Conservation (phyloP, 2,797 vertebrate genomes). For the Chiloscyllium punctatum region DNA sequence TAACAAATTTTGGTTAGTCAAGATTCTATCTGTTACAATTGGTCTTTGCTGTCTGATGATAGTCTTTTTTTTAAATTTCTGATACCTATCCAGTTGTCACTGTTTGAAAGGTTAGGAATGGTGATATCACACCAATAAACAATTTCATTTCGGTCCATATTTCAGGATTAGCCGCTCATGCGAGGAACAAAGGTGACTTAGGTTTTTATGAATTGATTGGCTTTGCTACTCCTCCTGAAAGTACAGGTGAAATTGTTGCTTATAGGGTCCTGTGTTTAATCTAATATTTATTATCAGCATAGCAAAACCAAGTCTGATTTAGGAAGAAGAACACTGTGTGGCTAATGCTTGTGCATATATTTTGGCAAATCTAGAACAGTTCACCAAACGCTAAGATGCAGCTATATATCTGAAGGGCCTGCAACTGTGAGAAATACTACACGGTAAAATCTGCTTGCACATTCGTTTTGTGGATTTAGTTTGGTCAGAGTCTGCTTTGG, state of each 20-base stretch:
- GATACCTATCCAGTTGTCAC: neutral
- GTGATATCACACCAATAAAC: neutral
- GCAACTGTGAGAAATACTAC: neutral
- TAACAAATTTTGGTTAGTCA: neutral
- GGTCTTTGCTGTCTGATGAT: neutral
- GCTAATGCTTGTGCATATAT: neutral
- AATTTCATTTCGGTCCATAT: neutral
- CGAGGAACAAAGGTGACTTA: neutral
- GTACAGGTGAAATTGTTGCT: neutral
- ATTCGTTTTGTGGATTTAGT: neutral
- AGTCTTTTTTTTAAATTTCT: neutral
- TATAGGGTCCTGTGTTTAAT: neutral
- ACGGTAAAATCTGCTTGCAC: neutral
- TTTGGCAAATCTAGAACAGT: neutral
- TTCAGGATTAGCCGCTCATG: neutral
- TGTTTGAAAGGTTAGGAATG: neutral
- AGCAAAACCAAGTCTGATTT: neutral
- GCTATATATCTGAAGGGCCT: neutral
- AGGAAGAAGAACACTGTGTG: neutral
- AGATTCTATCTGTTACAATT: neutral
- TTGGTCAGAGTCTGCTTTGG: neutral
- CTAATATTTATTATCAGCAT: neutral
- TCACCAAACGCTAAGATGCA: neutral
- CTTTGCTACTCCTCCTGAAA: neutral
- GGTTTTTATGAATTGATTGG: neutral